Evolutionary conservation across 1,140 invertebrate genomes (phyloP), one percentile per base, ranked within the genome.

Genomic region (Drosophila sproati): DNA sequence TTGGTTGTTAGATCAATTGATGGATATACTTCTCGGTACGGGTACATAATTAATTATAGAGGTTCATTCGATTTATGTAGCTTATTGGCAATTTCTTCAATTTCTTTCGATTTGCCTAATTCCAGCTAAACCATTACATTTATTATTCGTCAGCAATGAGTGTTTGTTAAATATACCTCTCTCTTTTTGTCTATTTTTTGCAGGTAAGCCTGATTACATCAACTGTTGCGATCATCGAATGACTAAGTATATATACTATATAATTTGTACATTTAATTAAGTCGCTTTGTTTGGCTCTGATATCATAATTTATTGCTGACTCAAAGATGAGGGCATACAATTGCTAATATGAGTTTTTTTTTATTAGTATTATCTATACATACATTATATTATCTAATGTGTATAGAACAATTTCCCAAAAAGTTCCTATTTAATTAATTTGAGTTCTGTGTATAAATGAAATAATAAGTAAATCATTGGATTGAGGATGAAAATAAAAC

Each of bases 161-260:
- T 72, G 54, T 48, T 12, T 51, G n/a, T 70, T 50, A 63, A 12
- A 28, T 37, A 39, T 37, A 43, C n/a, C 74, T 62, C 62, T 50
- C n/a, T 56, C 50, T 43, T 54, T 7, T 77, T 60, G 31, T 45
- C 41, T 39, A 50, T 74, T 64, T 34, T 50, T 80, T 87, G 31
- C 77, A 87, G 83, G 83, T 87, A 83, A 88, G 83, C 45, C 29
- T 48, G 64, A 88, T 74, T 74, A 52, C 73, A 61, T 80, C 79
- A 88, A 51, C 50, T 50, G 35, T 67, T 76, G 50, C 35, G 62
- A 57, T 82, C 79, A 82, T 48, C 62, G 31, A 50, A 76, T 79
- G 82, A 87, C 78, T 86, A 77, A 73, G 61, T 62, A 79, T 56
- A 57, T 71, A 51, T 34, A 39, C 43, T 37, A 35, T 60, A 60